phyloP scores from a whole-genome alignment of 2,113 vertebrate genomes.

The Anhinga anhinga region DNA sequence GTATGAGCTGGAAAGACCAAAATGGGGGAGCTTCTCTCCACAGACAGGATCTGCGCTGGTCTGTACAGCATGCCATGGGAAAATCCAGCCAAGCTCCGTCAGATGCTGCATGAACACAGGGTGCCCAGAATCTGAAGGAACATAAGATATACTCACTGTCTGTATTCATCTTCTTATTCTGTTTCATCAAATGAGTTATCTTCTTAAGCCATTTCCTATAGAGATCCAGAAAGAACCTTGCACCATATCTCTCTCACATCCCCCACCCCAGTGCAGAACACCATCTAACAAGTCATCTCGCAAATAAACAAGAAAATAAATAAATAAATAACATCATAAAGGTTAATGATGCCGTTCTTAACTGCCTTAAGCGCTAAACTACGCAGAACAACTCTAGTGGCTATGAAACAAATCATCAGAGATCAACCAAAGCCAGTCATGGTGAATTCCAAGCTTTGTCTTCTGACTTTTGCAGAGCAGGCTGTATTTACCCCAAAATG shows the following conservation, averaged over 20 bases:
- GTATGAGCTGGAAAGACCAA: neutral
- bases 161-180: neutral
- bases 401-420: conserved; percentile 9
- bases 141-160: neutral
- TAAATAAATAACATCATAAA: neutral
- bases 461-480: neutral
- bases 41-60: neutral
- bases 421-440: neutral
- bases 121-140: neutral
- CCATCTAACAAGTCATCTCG: neutral
- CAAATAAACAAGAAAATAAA: neutral
- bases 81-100: neutral
- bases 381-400: neutral
- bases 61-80: neutral
- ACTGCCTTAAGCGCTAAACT: neutral
- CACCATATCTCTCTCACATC: too few relatives aligned
- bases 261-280: neutral
- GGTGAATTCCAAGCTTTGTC: conserved; percentile 13
- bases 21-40: neutral
- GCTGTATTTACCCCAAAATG: neutral
- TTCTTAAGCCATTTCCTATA: neutral
- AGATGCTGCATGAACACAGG: fast-evolving
- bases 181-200: neutral
- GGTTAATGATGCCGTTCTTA: neutral
- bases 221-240: neutral